phyloP scores from a whole-genome alignment of 2,888 invertebrate genomes.

The Anthophora plumipes region DNA sequence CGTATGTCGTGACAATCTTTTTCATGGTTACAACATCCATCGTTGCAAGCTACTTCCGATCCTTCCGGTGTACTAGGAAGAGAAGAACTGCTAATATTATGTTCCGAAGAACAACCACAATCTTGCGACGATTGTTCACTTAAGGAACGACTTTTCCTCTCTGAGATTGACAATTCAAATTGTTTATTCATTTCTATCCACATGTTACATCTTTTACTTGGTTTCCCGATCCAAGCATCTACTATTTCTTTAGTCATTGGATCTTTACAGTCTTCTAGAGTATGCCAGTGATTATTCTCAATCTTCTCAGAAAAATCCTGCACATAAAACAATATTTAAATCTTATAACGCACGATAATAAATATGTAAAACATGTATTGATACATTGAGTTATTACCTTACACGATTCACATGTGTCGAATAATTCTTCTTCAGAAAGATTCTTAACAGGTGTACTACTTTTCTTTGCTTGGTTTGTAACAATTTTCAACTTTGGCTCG shows the following conservation, averaged over 20 bases:
- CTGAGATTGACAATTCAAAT: conserved; percentile 85
- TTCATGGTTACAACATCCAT: conserved; percentile 94
- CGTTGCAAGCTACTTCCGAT: conserved; percentile 95
- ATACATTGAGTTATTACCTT: conserved; percentile 63
- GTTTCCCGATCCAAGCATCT: conserved; percentile 79
- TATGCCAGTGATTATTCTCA: conserved; percentile 68
- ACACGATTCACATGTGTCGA: conserved; percentile 66
- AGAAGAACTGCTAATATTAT: conserved; percentile 92
- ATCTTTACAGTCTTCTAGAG: conserved; percentile 71
- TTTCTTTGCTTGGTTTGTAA: conserved; percentile 71
- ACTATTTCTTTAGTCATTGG: conserved; percentile 76
- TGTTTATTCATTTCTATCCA: conserved; percentile 82
- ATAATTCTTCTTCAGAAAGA: conserved; percentile 66
- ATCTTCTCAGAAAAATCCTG: conserved; percentile 73
- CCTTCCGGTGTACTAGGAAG: conserved; percentile 94
- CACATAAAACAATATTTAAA: conserved; percentile 23
- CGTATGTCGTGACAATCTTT: conserved; percentile 82
- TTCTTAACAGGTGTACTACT: conserved; percentile 61
- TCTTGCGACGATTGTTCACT: conserved; percentile 91
- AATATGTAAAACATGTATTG: conserved; percentile 16
- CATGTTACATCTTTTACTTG: conserved; percentile 77
- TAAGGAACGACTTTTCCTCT: conserved; percentile 87
- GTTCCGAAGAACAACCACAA: conserved; percentile 95
- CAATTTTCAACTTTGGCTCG: conserved; percentile 65
- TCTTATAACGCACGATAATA: conserved; percentile 16